These are phyloP conservation scores for Scotopteryx bipunctaria DNA, from an alignment of 2,888 invertebrate genomes.

Conservation along the genomic window DNA sequence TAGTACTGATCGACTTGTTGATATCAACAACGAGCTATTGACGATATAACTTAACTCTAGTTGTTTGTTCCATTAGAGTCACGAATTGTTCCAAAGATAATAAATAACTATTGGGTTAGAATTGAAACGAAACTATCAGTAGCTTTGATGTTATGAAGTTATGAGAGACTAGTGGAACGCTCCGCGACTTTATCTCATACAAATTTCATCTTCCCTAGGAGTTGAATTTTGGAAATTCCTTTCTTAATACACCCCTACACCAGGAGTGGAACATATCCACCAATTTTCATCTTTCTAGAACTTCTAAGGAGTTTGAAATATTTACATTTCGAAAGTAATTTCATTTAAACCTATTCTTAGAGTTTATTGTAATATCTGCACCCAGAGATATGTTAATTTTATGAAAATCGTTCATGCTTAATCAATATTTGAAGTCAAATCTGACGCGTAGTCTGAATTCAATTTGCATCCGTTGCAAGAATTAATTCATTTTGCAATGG, in stretches of 20 bases:
- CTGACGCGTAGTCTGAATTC: constrained; percentile 2
- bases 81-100: background rate
- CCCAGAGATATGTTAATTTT: constrained; percentile 16
- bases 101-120: background rate
- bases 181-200: too few relatives aligned
- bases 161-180: too few relatives aligned
- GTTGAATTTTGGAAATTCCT: too few relatives aligned
- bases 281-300: too few relatives aligned
- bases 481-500: constrained; percentile 12
- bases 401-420: constrained; percentile 17
- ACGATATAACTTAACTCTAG: background rate
- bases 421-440: constrained; percentile 24
- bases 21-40: background rate
- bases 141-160: too few relatives aligned
- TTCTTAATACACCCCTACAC: too few relatives aligned
- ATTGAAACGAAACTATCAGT: too few relatives aligned
- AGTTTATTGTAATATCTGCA: too few relatives aligned
- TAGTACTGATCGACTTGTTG: background rate
- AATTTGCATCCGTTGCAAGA: constrained; percentile 18
- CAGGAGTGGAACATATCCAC: too few relatives aligned
- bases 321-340: too few relatives aligned
- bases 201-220: too few relatives aligned
- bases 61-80: background rate
- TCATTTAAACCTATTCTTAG: background rate
- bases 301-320: too few relatives aligned